A percentile compares a stretch with the other conserved stretches of the same genome.
phyloP scores from a whole-genome alignment of 2,113 vertebrate genomes.

The Microtus richardsoni region DNA sequence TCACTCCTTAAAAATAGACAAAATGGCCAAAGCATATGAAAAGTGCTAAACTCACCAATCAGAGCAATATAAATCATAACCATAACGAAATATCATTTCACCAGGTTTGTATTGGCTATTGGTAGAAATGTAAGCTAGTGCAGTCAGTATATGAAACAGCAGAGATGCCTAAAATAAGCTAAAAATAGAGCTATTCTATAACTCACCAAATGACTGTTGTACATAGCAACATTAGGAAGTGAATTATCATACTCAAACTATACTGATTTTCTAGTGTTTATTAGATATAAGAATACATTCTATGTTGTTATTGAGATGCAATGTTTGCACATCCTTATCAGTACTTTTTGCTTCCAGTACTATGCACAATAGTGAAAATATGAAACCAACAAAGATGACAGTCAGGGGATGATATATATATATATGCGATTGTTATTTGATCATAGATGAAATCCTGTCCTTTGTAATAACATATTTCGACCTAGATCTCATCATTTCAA shows the following conservation, averaged over 20 bases:
- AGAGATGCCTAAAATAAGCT: not conserved
- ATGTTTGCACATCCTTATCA: not conserved
- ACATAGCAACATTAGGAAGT: not conserved
- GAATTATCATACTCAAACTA: not conserved
- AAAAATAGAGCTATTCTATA: not conserved
- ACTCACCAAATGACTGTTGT: not conserved
- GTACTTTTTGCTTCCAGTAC: not conserved
- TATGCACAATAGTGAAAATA: not conserved
- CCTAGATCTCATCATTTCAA: not conserved
- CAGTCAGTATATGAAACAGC: not conserved
- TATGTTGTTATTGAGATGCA: not conserved
- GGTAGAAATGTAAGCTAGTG: not conserved
- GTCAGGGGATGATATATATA: not conserved
- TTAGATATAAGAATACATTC: not conserved
- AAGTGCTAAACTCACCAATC: not conserved
- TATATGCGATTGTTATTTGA: not conserved
- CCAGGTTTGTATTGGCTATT: not conserved
- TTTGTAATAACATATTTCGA: not conserved
- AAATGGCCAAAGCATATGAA: not conserved
- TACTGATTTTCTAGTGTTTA: not conserved
- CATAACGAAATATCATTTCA: not conserved
- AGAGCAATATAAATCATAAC: not conserved
- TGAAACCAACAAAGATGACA: not conserved
- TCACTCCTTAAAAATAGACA: not conserved
- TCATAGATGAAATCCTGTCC: not conserved